These are phyloP conservation scores for Itoplectis maculator DNA, from an alignment of 2,888 invertebrate species.

Conservation along the genomic window DNA sequence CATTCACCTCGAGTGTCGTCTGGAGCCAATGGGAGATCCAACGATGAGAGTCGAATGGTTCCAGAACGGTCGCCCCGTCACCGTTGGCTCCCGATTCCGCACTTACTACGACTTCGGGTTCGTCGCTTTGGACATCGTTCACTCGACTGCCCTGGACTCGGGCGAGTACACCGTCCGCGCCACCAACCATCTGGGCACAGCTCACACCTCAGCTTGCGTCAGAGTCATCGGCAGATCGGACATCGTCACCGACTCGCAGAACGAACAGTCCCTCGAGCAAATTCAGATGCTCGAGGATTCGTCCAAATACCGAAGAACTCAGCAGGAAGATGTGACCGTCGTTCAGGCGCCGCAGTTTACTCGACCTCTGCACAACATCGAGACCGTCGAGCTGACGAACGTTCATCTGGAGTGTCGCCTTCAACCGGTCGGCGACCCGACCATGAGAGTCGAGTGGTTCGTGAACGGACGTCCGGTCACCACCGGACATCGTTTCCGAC, in stretches of 20 bases:
- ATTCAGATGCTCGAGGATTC: constrained; percentile 95
- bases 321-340: constrained; percentile 92
- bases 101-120: constrained; percentile 99
- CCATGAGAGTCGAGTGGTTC: constrained; percentile 98
- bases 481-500: constrained; percentile 97
- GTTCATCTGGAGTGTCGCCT: constrained; percentile 96
- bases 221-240: constrained; percentile 93
- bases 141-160: constrained; percentile 96
- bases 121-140: constrained; percentile 97
- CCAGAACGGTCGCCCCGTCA: constrained; percentile 95
- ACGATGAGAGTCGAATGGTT: constrained; percentile 98
- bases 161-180: constrained; percentile 98
- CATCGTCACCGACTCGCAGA: constrained; percentile 94
- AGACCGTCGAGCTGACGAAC: constrained; percentile 95
- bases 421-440: constrained; percentile 95
- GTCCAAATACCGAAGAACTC: constrained; percentile 88
- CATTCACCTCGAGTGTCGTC: constrained; percentile 95
- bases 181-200: constrained; percentile 96
- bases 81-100: constrained; percentile 96
- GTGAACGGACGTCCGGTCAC: constrained; percentile 97
- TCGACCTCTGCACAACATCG: constrained; percentile 94
- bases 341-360: constrained; percentile 95
- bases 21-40: constrained; percentile 98
- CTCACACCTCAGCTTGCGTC: constrained; percentile 96
- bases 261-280: constrained; percentile 96